Evolutionary conservation across 2,113 vertebrate species (phyloP).

Genomic region (Petroica traversi): DNA sequence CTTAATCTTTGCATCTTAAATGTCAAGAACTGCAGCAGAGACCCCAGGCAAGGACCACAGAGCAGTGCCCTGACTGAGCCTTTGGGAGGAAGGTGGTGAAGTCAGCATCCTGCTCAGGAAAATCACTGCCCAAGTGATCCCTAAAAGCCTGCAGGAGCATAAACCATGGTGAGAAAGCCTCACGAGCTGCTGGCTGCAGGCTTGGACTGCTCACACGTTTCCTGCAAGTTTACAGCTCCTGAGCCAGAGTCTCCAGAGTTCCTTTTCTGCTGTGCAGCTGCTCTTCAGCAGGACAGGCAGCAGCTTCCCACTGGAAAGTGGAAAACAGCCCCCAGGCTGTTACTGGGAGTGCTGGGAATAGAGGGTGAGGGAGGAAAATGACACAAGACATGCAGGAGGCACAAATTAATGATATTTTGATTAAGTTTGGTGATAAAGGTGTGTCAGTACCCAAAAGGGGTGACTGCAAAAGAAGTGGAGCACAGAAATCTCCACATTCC

Average conservation of each 20-base stretch:
- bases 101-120: neutral
- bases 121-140: neutral
- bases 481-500: neutral
- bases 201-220: neutral
- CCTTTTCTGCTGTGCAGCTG: neutral
- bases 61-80: neutral
- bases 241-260: neutral
- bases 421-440: neutral
- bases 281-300: neutral
- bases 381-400: neutral
- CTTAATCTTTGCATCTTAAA: conserved; percentile 38
- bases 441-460: neutral
- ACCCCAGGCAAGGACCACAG: neutral
- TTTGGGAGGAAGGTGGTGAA: neutral
- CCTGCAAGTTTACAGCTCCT: neutral
- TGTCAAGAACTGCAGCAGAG: neutral
- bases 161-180: neutral
- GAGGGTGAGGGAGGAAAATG: neutral
- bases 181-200: neutral
- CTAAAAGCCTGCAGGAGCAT: conserved; percentile 1
- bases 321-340: neutral
- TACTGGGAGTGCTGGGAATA: neutral
- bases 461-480: neutral
- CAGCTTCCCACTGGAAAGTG: neutral
- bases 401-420: neutral